Evolutionary conservation across 1,140 invertebrate species (phyloP), one percentile per base, ranked within the genome.

Genomic region (Drosophila arawakana): DNA sequence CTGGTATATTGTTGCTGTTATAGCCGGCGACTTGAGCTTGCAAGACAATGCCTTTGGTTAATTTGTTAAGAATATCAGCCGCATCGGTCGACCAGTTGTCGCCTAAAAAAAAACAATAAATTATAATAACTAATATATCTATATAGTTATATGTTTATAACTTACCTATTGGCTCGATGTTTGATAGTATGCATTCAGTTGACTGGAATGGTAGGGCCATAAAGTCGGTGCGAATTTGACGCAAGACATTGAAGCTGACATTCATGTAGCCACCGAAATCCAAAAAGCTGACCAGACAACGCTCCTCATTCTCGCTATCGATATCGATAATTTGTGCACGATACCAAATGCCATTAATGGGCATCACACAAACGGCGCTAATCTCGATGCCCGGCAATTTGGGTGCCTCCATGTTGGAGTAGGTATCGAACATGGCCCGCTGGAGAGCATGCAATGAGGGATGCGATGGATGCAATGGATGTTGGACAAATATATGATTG

Each of bases 191-290:
- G 89, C 98, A 97, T 94, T 99, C 98, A 41, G 97, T 96, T 49
- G 98, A 97, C 95, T 99, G 98, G 94, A 99, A 99, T 15, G 98
- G 98, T 82, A 99, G 93, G 30, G 95, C 94, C 94, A 98, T 96
- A 91, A 98, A 99, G 93, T 99, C 98, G 68, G 95, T 96, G 73
- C 97, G 95, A 67, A 99, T 98, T 93, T 98, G 97, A 84, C 97
- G 95, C 81, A 99, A 94, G 67, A 95, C 93, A 21, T 94, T 93
- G 72, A 95, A 95, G 73, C 95, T 94, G n/a, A 98, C 94, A 41
- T 94, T 94, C 82, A 95, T 95, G 92, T 97, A 99, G 50, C 98
- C 98, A 30, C 98, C 98, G 92, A 98, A 98, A 93, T 99, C 98
- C 1, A 99, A 95, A 91, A 98, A 96, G 93, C 96, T 96, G 37